phyloP scores from a whole-genome alignment of 2,113 vertebrate species.

The Xenus cinereus region DNA sequence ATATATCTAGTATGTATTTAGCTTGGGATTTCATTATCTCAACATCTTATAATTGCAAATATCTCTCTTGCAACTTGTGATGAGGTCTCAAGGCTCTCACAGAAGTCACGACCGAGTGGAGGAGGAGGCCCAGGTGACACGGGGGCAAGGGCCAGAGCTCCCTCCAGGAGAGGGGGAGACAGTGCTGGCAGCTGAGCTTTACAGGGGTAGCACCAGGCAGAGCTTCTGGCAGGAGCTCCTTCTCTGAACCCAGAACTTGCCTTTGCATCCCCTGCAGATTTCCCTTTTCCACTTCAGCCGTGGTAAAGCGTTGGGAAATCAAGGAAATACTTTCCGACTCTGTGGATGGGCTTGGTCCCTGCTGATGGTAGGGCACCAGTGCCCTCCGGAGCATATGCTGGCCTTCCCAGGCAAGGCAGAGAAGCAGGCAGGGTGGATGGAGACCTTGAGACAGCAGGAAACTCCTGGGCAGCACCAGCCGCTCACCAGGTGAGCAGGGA shows the following conservation, averaged over 20 bases:
- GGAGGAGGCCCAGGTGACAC: fast-evolving
- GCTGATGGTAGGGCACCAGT: background rate
- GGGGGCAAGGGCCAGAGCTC: background rate
- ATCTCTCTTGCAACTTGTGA: background rate
- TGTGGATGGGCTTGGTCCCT: background rate
- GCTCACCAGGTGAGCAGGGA: background rate
- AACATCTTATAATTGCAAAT: background rate
- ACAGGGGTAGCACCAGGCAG: fast-evolving
- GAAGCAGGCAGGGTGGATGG: background rate
- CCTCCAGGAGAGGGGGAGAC: background rate
- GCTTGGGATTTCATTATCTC: background rate
- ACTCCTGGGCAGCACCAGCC: background rate
- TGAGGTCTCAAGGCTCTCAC: background rate
- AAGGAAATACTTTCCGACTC: background rate
- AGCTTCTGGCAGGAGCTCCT: background rate
- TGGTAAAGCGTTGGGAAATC: background rate
- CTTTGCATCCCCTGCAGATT: background rate
- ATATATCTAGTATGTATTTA: background rate
- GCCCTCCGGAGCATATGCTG: fast-evolving
- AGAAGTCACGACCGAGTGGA: background rate
- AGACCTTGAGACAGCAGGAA: background rate
- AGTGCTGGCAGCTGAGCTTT: background rate
- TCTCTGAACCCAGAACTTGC: background rate
- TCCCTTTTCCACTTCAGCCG: background rate
- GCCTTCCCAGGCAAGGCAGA: background rate